Base-by-base conservation (phyloP, 2,888 invertebrate genomes). In the Sarcophaga subvicina region DNA sequence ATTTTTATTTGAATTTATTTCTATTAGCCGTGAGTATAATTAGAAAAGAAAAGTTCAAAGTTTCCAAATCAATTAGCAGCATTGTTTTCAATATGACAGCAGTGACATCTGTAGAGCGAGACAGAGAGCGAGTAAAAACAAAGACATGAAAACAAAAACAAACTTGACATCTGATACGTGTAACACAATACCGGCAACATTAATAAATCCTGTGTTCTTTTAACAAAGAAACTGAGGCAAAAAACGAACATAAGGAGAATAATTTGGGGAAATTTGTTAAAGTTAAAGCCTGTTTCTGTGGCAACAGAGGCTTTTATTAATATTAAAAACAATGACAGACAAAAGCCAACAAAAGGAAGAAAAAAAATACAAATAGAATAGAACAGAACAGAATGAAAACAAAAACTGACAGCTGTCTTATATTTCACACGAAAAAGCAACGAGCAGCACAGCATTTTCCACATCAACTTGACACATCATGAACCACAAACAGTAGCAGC, bases 361-460 rank as follows among this genome's bases (percentile, higher is more conserved):
- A 80, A 49, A 37, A 37, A 8, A 8, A 37, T 0, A 37, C 1
- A 10, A 10, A 37, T 37, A 37, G 37, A 37, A 37, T 37, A 76
- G 69, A 79, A 87, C 4, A 20, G n/a, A 62, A 76, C 22, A 54
- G 8, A 66, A 14, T 63, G 14, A 54, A 45, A 72, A 76, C 75
- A 54, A 67, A 22, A 84, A 72, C 75, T 87, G 87, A 87, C 87
- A 87, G 84, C 87, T 87, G 87, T 84, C 87, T 86, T 73, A 60
- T 45, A 86, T 86, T 83, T 83, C 80, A 80, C 86, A 86, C 80
- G 77, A 77, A 82, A 69, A 67, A 75, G 70, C 27, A 62, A n/a
- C 45, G 45, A 71, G 25, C 14, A 70, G 47, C 66, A 59, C 73
- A 47, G 20, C 8, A 22, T 54, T n/a, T 54, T 54, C 27, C 11